Percentiles rank a stretch among this genome's conserved stretches.
Evolutionary conservation across 1,140 invertebrate species (phyloP).

Genomic region (Melitaea cinxia): DNA sequence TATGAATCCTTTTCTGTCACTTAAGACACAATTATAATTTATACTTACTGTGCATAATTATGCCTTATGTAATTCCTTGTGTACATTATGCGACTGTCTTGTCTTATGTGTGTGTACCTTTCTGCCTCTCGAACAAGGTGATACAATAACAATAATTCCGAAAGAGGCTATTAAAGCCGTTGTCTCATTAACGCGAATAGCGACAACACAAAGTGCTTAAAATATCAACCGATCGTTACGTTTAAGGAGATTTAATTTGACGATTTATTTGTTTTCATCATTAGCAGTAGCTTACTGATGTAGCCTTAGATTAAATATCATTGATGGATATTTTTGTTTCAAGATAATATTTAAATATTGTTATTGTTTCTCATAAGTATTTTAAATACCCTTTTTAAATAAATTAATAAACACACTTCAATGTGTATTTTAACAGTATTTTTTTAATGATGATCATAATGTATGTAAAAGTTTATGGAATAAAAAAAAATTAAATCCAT

Average conservation of each 20-base stretch:
- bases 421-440: too few relatives aligned
- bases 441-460: too few relatives aligned
- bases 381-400: too few relatives aligned
- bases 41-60: too few relatives aligned
- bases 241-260: constrained; percentile 61
- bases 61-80: too few relatives aligned
- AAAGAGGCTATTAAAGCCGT: constrained; percentile 43
- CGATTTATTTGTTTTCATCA: constrained; percentile 59
- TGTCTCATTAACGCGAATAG: constrained; percentile 50
- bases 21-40: too few relatives aligned
- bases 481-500: too few relatives aligned
- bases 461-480: too few relatives aligned
- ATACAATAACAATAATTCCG: constrained; percentile 51
- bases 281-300: constrained; percentile 30
- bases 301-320: background rate
- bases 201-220: constrained; percentile 27
- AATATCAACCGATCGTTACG: constrained; percentile 27
- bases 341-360: background rate
- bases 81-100: constrained; percentile 1
- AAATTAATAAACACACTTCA: too few relatives aligned
- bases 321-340: background rate
- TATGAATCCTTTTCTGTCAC: too few relatives aligned
- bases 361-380: background rate
- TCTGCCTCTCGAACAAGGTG: constrained; percentile 37
- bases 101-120: background rate